A percentile compares a stretch with the other conserved stretches of the same genome.
Conservation (phyloP, 1,140 invertebrate species). For the Diorhabda elongata region DNA sequence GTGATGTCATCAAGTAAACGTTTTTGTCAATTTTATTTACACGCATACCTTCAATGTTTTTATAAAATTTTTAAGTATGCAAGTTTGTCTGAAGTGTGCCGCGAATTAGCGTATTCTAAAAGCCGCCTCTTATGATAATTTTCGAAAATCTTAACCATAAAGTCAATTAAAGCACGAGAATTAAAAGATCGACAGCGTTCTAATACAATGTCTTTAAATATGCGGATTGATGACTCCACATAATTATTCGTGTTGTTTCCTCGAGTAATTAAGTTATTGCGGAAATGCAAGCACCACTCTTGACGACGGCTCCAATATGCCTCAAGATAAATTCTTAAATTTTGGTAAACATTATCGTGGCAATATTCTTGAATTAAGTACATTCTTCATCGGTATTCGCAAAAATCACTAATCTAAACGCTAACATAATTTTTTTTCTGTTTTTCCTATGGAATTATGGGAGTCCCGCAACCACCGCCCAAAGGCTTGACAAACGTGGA, state of each 20-base stretch:
- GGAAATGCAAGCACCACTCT: constrained; percentile 5
- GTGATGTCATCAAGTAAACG: constrained; percentile 6
- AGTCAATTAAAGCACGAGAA: constrained; percentile 10
- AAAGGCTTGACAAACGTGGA: constrained; percentile 17
- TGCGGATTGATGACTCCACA: constrained; percentile 17
- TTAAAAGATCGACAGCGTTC: constrained; percentile 23
- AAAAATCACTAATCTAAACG: constrained; percentile 11
- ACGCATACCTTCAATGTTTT: background rate
- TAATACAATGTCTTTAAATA: constrained; percentile 22
- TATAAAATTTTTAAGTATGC: constrained; percentile 5
- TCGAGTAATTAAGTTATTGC: background rate
- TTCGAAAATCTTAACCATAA: constrained; percentile 17
- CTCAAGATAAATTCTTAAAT: background rate
- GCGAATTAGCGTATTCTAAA: constrained; percentile 12
- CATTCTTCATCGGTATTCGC: background rate
- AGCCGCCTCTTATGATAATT: constrained; percentile 18
- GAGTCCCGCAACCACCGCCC: constrained; percentile 11
- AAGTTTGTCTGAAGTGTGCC: constrained; percentile 12
- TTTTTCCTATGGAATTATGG: background rate
- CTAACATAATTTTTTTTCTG: constrained; percentile 9
- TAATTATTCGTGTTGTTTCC: constrained; percentile 23
- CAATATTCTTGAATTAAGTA: background rate
- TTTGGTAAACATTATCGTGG: background rate
- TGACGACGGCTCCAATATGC: background rate
- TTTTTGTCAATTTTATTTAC: constrained; percentile 4